Base-by-base conservation (phyloP, 2,113 vertebrate genomes). In the Pelobates fuscus region DNA sequence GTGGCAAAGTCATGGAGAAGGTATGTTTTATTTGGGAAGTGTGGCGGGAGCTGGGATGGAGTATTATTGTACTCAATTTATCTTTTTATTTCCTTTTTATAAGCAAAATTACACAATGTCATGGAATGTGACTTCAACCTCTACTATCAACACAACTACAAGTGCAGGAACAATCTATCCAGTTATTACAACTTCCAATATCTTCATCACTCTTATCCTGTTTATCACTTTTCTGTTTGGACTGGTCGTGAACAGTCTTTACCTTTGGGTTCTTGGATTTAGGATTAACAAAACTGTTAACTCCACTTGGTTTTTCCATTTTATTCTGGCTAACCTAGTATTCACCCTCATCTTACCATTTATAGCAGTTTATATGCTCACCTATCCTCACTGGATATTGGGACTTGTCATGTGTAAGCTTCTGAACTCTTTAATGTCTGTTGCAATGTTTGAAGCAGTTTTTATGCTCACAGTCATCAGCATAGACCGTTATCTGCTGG, bases 201-300 rank as follows among this genome's bases (percentile, higher is more conserved):
- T 67, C 2, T 5, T 7, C 2, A 10, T 44, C 5, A 3, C 15
- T 0, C 1, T 64, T 2, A 25, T 71, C 12, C 32, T 68, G 2
- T 32, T 69, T 14, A 2, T 59, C 4, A 29, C 58, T 2, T 67
- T 77, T 11, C 21, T 76, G 5, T 12, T 63, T 17, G 77, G 77
- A 44, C 37, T 24, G 12, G 8, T 57, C 32, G 21, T 43, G 30
- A 78, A 87, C 1, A 66, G 78, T 4, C 30, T 85, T 46, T 83
- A 83, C 20, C 69, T 86, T 1, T 87, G 84, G 83, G 76, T 84
- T n/a, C 78, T 88, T 59, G 69, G 77, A 43, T 72, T 82, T 70
- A 85, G 82, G 69, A 88, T 85, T 82, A 80, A 82, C 61, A 83
- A 59, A 49, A 83, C 78, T 0, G 78, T 84, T 25, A 86, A 80